Evolutionary conservation across 2,797 vertebrate genomes (phyloP), one percentile per base, ranked within the genome.

Genomic region (Esox masquinongy): DNA sequence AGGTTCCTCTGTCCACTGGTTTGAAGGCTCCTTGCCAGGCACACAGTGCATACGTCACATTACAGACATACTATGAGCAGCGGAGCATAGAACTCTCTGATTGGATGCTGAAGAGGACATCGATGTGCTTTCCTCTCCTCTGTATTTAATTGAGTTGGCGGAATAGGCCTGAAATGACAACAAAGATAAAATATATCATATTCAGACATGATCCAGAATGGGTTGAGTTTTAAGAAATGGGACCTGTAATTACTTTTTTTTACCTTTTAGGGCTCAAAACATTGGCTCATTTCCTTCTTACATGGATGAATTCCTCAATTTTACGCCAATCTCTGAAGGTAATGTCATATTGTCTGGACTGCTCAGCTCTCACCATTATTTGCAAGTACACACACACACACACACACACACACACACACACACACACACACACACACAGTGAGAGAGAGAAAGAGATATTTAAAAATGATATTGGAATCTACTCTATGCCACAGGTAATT

Each of bases 301-400:
- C 94, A 94, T 94, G 94, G 95, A 94, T 92, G 94, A 91, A 94
- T 95, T 94, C 93, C 92, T 93, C 93, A 96, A 96, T 96, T 95
- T 92, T 94, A 95, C 78, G 85, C 89, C 92, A 94, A 88, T 94
- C 94, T 95, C 95, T 90, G 89, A 87, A 92, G 75, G 90, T 90
- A 94, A 93, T 92, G 92, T 90, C 90, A 90, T 91, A 92, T 92
- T 91, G 90, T 94, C 90, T 87, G 81, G 92, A 92, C 93, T 89
- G 91, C 91, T 94, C 87, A 92, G 89, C 87, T 91, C 90, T 83
- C 79, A 90, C 84, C 89, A 93, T 88, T 92, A 73, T 86, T 86
- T 89, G 80, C 85, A 90, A 89, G 90, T 89, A 88, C 89, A 86
- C 83, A 85, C 73, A 56, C 51, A 9, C 51, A 56, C 51, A n/a